These are phyloP conservation scores for Tipula unca DNA, from an alignment of 2,888 invertebrate genomes.

Conservation along the genomic window DNA sequence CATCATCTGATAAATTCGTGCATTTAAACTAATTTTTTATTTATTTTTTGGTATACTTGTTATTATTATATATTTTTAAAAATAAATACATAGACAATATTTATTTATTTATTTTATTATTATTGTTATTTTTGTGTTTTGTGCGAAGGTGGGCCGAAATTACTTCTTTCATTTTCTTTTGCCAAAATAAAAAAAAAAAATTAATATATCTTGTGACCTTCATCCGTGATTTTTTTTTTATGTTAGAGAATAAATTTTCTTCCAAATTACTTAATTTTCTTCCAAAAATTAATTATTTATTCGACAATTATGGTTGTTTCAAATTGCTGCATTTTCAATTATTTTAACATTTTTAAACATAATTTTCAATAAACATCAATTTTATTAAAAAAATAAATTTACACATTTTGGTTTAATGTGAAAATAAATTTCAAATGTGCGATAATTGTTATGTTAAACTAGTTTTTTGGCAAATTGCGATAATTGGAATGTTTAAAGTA, in stretches of 20 bases:
- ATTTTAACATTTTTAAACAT: not conserved
- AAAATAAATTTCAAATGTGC: not conserved
- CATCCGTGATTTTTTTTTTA: not conserved
- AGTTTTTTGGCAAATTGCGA: not conserved
- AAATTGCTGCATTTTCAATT: not conserved
- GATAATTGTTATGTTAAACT: not conserved
- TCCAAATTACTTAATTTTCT: not conserved
- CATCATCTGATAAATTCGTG: not conserved
- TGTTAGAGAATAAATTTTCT: not conserved
- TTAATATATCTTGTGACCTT: not conserved
- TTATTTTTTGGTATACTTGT: not conserved
- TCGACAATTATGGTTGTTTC: not conserved
- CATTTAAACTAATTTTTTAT: not conserved
- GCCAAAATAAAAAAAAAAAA: not conserved
- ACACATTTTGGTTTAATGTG: not conserved
- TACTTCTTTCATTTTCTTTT: not conserved
- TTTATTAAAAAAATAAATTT: not conserved
- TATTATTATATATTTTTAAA: not conserved
- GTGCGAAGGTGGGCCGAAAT: not conserved
- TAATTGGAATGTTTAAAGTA: not conserved
- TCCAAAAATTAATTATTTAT: not conserved
- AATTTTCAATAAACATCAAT: not conserved
- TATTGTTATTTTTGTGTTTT: not conserved
- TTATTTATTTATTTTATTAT: slow-evolving; percentile 1
- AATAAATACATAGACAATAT: not conserved